phyloP scores from a whole-genome alignment of 2,113 vertebrate genomes.

The Reinhardtius hippoglossoides region DNA sequence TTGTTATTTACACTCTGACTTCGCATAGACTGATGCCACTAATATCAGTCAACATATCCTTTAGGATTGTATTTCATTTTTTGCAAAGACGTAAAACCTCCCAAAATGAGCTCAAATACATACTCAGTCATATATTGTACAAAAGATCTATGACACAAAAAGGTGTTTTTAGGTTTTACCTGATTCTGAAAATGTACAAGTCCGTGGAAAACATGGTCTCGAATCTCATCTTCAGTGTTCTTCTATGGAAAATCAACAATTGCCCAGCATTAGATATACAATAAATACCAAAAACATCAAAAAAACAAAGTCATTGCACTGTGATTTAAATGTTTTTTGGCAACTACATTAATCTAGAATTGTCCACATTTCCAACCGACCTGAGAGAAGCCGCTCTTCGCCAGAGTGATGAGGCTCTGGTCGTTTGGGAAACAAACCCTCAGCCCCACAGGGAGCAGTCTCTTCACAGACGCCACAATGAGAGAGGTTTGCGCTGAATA shows the following conservation, averaged over 20 bases:
- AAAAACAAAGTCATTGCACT: no score
- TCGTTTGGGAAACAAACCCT: slow-evolving; percentile 89
- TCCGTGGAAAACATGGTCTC: slow-evolving; percentile 84
- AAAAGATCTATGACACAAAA: neutral
- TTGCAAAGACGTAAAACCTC: no score
- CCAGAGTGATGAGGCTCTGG: slow-evolving; percentile 88
- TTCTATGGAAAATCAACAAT: slow-evolving; percentile 84
- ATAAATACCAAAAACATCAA: no score
- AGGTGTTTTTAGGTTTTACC: slow-evolving; percentile 74
- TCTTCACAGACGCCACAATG: slow-evolving; percentile 91
- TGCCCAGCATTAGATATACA: neutral
- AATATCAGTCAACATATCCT: neutral
- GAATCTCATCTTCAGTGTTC: slow-evolving; percentile 92
- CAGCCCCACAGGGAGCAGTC: slow-evolving; percentile 90
- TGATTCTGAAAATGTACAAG: slow-evolving; percentile 84
- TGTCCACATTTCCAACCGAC: slow-evolving; percentile 69
- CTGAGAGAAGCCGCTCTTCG: slow-evolving; percentile 89
- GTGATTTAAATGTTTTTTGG: neutral
- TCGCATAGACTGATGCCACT: neutral
- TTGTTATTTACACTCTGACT: neutral
- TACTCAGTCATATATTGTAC: no score
- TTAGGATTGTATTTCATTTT: neutral
- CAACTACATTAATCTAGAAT: neutral
- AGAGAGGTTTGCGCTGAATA: slow-evolving; percentile 94
- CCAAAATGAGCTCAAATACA: neutral